A percentile compares a stretch with the other conserved stretches of the same genome.
Conservation (phyloP, 2,113 vertebrate genomes). For the Ophiodon elongatus region DNA sequence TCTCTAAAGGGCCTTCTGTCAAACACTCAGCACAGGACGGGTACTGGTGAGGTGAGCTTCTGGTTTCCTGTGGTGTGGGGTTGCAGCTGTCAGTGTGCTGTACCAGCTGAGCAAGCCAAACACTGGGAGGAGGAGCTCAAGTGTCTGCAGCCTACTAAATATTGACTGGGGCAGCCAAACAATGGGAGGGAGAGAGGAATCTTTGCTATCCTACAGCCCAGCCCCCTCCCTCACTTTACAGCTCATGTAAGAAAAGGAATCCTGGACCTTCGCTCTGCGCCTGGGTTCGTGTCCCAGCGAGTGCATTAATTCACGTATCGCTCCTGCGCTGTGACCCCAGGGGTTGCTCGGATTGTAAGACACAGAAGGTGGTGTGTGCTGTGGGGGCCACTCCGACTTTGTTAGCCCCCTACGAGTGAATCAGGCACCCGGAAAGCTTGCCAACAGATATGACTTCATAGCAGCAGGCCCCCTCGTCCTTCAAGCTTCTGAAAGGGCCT, state of each 20-base stretch:
- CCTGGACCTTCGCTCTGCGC: slow-evolving; percentile 19
- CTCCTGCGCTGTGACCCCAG: slow-evolving; percentile 45
- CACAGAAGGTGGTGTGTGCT: slow-evolving; percentile 61
- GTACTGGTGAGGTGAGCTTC: slow-evolving; percentile 72
- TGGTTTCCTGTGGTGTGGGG: slow-evolving; percentile 80
- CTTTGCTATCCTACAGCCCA: slow-evolving; percentile 32
- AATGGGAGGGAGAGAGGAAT: slow-evolving; percentile 56
- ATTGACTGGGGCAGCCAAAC: slow-evolving; percentile 63
- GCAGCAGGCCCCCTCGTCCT: slow-evolving; percentile 63
- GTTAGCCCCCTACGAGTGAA: slow-evolving; percentile 56
- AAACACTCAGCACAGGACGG: slow-evolving; percentile 49
- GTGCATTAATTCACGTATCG: slow-evolving; percentile 54
- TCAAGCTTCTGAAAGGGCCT: slow-evolving; percentile 74
- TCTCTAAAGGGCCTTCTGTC: slow-evolving; percentile 71
- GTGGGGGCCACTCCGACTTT: slow-evolving; percentile 47
- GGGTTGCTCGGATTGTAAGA: slow-evolving; percentile 44
- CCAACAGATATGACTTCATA: slow-evolving; percentile 83
- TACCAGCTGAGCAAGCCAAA: slow-evolving; percentile 78
- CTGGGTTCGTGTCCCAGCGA: slow-evolving; percentile 35
- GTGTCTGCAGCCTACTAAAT: slow-evolving; percentile 63
- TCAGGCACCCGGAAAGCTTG: slow-evolving; percentile 57
- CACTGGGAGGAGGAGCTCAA: slow-evolving; percentile 70
- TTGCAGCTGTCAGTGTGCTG: slow-evolving; percentile 77
- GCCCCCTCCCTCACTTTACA: background rate
- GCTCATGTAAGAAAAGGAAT: slow-evolving; percentile 25